Evolutionary conservation across 2,797 vertebrate genomes (phyloP).

Genomic region (Hephaestus fuliginosus): DNA sequence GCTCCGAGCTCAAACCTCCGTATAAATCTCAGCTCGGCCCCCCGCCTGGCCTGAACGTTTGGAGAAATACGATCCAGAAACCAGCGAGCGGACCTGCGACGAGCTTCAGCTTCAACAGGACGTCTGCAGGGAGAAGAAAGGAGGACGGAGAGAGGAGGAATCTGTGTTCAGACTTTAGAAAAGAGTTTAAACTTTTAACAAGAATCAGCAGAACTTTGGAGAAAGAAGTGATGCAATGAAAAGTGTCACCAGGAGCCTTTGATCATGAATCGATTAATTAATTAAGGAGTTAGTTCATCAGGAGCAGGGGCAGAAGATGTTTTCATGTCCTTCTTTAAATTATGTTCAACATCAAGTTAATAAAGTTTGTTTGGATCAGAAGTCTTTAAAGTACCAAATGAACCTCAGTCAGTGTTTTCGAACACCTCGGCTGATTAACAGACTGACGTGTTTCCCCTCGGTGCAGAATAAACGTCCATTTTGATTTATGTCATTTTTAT

Average conservation of each 20-base stretch:
- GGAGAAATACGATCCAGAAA: neutral
- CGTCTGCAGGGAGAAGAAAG: neutral
- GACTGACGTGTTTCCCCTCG: no score
- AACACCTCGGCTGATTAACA: no score
- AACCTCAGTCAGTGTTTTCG: no score
- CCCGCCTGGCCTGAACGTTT: neutral
- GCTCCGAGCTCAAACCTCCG: neutral
- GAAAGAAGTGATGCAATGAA: neutral
- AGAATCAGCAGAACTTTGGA: no score
- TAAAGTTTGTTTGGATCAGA: neutral
- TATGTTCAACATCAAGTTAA: neutral
- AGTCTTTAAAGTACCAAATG: no score
- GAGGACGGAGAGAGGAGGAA: no score
- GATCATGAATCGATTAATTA: neutral
- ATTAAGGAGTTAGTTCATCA: neutral
- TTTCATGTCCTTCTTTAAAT: neutral
- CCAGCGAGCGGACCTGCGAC: neutral
- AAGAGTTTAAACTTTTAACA: neutral
- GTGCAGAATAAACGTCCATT: no score
- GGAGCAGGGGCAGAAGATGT: neutral
- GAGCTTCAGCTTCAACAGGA: neutral
- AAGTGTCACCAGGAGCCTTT: neutral
- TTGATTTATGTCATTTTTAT: no score
- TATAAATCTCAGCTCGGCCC: constrained; percentile 22
- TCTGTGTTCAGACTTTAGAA: neutral